Conservation (phyloP, 2,888 invertebrate species). For the Fragum sueziense region DNA sequence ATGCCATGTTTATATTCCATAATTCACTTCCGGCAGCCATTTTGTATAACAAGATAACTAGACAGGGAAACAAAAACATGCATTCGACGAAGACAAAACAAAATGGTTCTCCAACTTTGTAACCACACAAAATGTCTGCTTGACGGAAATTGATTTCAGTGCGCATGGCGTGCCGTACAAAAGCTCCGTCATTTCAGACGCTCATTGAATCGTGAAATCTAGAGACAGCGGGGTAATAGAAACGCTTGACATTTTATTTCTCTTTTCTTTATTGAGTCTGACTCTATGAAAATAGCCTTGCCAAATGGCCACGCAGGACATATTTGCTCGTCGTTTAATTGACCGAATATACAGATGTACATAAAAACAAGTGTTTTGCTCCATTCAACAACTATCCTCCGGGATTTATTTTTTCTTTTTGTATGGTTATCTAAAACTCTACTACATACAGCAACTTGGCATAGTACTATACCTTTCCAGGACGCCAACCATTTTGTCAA, state of each 20-base stretch:
- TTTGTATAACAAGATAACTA: conserved; percentile 9
- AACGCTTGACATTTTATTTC: conserved; percentile 25
- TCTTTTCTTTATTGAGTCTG: conserved; percentile 17
- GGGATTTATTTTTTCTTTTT: neutral
- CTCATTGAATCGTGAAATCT: conserved; percentile 25
- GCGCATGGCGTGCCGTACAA: conserved; percentile 21
- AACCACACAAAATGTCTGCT: conserved; percentile 2
- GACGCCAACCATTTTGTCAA: too few species aligned
- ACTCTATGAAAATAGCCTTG: conserved; percentile 17
- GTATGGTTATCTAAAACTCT: too few species aligned
- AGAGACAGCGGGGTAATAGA: conserved; percentile 22
- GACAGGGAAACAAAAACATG: conserved; percentile 1
- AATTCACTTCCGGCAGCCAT: conserved; percentile 14
- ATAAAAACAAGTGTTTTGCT: neutral
- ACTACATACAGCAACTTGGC: too few species aligned
- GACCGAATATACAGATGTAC: neutral
- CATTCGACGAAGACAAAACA: neutral
- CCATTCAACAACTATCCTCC: neutral
- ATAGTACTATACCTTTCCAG: too few species aligned
- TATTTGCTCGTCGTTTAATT: conserved; percentile 5
- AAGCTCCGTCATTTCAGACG: conserved; percentile 23
- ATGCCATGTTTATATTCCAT: neutral
- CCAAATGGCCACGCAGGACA: conserved; percentile 2
- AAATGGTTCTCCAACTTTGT: neutral
- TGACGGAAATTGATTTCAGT: conserved; percentile 24